Evolutionary conservation across 1,140 invertebrate genomes (phyloP).

Genomic region (Pomacea maculata): DNA sequence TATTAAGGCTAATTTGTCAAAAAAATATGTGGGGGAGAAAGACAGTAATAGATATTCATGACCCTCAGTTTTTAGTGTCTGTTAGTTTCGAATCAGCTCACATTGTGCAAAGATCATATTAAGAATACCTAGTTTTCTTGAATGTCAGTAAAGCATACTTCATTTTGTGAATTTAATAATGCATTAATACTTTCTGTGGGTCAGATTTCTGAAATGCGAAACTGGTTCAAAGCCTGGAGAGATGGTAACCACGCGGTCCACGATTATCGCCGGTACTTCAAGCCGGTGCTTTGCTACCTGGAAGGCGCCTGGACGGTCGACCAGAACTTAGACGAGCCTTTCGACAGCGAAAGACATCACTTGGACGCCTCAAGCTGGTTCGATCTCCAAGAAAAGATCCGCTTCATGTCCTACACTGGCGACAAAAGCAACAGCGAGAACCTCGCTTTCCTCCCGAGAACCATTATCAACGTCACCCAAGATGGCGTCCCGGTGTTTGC

Average conservation of each 20-base stretch:
- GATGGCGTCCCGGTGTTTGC: constrained; percentile 36
- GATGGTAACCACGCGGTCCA: constrained; percentile 36
- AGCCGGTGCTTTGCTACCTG: constrained; percentile 55
- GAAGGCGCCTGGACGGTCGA: constrained; percentile 55
- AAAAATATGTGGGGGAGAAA: too few relatives aligned
- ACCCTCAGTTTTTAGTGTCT: too few relatives aligned
- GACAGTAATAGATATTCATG: too few relatives aligned
- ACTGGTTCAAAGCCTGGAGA: constrained; percentile 55
- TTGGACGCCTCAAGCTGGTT: constrained; percentile 45
- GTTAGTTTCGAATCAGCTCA: too few relatives aligned
- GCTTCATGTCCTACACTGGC: constrained; percentile 46
- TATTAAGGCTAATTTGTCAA: too few relatives aligned
- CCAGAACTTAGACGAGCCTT: constrained; percentile 42
- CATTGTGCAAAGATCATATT: too few relatives aligned
- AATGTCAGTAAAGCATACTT: too few relatives aligned
- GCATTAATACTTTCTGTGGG: not conserved
- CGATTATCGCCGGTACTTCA: constrained; percentile 55
- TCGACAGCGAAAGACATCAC: constrained; percentile 47
- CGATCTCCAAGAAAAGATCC: constrained; percentile 44
- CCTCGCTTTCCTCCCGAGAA: constrained; percentile 44
- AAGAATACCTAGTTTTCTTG: too few relatives aligned
- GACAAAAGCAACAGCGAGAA: constrained; percentile 39
- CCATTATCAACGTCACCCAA: constrained; percentile 37
- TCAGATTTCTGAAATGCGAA: constrained; percentile 48
- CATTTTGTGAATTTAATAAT: not conserved